phyloP scores from a whole-genome alignment of 1,140 invertebrate species.

The Thereuonema tuberculata region DNA sequence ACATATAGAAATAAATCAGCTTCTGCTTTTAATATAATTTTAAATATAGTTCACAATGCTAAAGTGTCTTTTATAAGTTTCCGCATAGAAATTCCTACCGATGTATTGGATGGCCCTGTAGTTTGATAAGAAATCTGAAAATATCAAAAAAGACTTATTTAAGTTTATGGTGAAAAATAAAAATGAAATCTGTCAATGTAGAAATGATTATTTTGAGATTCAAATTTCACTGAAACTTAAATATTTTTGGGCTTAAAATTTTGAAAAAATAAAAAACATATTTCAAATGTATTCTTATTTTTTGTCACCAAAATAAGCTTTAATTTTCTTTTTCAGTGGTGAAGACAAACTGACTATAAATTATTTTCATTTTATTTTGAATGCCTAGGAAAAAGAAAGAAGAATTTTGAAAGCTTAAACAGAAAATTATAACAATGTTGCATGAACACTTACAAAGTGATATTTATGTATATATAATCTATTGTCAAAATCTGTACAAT shows the following conservation, averaged over 20 bases:
- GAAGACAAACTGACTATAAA: no score
- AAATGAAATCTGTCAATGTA: neutral
- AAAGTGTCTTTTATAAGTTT: constrained; percentile 81
- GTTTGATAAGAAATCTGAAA: constrained; percentile 53
- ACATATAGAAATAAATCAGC: no score
- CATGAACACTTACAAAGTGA: no score
- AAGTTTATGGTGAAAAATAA: constrained; percentile 5
- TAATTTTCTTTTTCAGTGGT: no score
- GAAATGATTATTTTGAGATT: no score
- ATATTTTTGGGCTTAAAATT: neutral
- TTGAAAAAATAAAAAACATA: neutral
- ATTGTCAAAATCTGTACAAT: no score
- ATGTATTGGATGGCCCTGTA: constrained; percentile 50
- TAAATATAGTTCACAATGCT: constrained; percentile 31
- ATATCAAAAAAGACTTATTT: constrained; percentile 21
- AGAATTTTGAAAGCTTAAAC: no score
- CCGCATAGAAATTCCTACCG: constrained; percentile 72
- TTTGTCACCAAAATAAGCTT: neutral
- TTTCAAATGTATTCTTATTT: neutral
- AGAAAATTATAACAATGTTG: no score
- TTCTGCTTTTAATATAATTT: neutral
- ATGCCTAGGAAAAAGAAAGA: no score
- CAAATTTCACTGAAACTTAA: no score
- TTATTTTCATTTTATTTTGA: no score
- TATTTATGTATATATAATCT: no score